phyloP scores from a whole-genome alignment of 2,888 invertebrate species.

The Chalcosyrphus nemorum region DNA sequence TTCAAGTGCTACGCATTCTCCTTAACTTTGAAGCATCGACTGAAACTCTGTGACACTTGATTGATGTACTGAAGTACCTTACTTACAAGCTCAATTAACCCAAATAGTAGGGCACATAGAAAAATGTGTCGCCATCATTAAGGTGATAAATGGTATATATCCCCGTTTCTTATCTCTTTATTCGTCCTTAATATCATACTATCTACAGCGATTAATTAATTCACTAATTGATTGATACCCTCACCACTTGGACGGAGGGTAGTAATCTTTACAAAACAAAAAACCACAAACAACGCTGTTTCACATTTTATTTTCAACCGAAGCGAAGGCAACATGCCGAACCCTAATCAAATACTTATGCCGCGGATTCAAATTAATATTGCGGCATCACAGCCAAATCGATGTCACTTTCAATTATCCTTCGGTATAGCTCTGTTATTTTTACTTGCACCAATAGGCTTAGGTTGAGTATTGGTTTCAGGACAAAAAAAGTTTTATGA shows the following conservation, averaged over 20 bases:
- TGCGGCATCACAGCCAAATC: conserved; percentile 31
- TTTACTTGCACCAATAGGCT: not conserved
- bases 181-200: not conserved
- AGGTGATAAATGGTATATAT: conserved; percentile 2
- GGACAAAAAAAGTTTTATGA: too few relatives aligned
- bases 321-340: not conserved
- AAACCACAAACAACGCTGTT: not conserved
- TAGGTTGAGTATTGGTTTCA: too few relatives aligned
- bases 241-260: not conserved
- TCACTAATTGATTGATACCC: conserved; percentile 27
- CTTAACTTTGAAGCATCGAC: not conserved
- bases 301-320: not conserved
- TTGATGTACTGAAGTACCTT: not conserved
- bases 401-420: conserved; percentile 39
- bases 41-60: not conserved
- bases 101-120: conserved; percentile 1
- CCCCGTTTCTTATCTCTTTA: not conserved
- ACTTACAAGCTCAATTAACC: not conserved
- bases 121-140: not conserved
- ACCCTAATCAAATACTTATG: conserved; percentile 34
- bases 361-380: conserved; percentile 36
- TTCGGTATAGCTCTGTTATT: not conserved
- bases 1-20: not conserved
- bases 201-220: conserved; percentile 24
- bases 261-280: not conserved